These are phyloP conservation scores for Hypsibius dujardini DNA, from an alignment of 1,140 invertebrate genomes.

Conservation along the genomic window DNA sequence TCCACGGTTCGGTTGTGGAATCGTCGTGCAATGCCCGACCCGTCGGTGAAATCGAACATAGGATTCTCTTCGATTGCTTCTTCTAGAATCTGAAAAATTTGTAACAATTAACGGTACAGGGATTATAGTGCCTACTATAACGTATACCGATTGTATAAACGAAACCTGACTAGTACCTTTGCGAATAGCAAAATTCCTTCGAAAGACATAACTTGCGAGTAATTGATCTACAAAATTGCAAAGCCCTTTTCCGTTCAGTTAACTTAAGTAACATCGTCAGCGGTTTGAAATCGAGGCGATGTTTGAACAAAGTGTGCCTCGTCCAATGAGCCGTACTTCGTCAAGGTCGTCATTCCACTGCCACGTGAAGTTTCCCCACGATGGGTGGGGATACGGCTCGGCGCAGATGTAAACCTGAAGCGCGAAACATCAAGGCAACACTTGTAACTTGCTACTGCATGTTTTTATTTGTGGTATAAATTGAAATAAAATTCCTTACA, in stretches of 20 bases:
- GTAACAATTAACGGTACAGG: neutral
- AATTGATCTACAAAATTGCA: neutral
- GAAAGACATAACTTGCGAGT: neutral
- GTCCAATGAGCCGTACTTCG: neutral
- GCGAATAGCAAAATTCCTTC: neutral
- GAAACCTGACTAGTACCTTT: neutral
- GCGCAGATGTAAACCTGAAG: neutral
- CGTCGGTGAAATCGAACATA: neutral
- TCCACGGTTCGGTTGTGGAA: neutral
- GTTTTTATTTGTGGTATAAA: too few relatives aligned
- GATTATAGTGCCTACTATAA: neutral
- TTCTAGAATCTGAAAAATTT: neutral
- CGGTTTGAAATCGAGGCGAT: too few relatives aligned
- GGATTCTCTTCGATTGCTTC: neutral
- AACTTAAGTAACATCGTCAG: too few relatives aligned
- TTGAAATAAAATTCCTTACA: too few relatives aligned
- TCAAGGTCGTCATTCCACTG: neutral
- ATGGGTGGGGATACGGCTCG: neutral
- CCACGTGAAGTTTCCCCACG: neutral
- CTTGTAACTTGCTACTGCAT: too few relatives aligned
- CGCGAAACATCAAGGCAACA: neutral
- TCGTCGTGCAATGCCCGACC: neutral
- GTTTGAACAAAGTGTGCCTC: too few relatives aligned
- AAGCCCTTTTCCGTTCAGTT: neutral
- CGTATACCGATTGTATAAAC: too few relatives aligned